Evolutionary conservation across 30 jellyfish, hydroid and myxozoan species (phyloP).

Genomic region (Cassiopea andromeda): DNA sequence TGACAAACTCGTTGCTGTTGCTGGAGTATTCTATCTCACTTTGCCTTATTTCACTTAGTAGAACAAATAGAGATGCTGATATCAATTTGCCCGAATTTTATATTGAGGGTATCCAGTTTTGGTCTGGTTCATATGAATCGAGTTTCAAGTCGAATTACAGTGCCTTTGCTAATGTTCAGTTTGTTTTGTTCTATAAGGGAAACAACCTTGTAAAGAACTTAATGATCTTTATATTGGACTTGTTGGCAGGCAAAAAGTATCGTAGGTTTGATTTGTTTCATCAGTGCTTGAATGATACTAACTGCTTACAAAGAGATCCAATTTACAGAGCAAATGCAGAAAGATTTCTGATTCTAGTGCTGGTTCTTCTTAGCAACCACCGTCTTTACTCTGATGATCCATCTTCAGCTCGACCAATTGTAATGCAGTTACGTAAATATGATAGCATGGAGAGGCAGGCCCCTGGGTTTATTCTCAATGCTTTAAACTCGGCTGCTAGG

Average conservation of each 20-base stretch:
- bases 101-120: conserved; percentile 43
- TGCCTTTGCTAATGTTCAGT: conserved; percentile 19
- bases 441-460: background rate
- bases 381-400: background rate
- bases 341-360: conserved; percentile 24
- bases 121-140: conserved; percentile 26
- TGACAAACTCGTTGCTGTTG: conserved; percentile 24
- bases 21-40: conserved; percentile 48
- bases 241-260: background rate
- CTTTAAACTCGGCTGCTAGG: conserved; percentile 3
- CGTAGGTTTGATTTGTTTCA: conserved; percentile 7
- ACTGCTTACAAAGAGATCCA: background rate
- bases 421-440: background rate
- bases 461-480: background rate
- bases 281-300: conserved; percentile 16
- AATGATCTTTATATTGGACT: background rate
- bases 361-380: conserved; percentile 39
- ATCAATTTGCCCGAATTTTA: conserved; percentile 45
- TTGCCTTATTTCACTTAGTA: conserved; percentile 47
- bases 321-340: conserved; percentile 1
- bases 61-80: background rate
- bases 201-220: background rate
- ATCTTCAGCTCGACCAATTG: background rate
- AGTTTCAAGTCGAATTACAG: conserved; percentile 8
- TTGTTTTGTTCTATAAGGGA: conserved; percentile 1